phyloP scores from a whole-genome alignment of 2,888 invertebrate genomes.

The Caenorhabditis angaria region DNA sequence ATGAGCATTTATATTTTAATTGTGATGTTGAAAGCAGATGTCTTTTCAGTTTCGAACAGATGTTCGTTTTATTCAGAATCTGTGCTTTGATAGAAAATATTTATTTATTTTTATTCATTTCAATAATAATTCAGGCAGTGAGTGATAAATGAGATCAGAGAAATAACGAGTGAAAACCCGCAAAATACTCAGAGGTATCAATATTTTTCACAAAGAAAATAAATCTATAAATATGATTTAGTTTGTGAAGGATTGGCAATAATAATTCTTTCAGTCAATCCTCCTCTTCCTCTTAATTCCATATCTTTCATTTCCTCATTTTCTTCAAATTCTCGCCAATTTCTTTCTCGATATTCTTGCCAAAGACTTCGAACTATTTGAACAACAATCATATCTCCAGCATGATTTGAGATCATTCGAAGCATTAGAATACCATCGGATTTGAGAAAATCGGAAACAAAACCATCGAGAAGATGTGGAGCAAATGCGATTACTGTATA shows the following conservation, averaged over 20 bases:
- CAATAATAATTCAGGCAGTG: too few species aligned
- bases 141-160: too few species aligned
- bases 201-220: neutral
- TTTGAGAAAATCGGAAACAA: constrained; percentile 65
- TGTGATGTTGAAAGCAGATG: too few species aligned
- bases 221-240: constrained; percentile 23
- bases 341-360: constrained; percentile 56
- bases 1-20: too few species aligned
- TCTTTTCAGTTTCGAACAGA: too few species aligned
- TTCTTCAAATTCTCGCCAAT: constrained; percentile 68
- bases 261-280: constrained; percentile 23
- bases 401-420: constrained; percentile 70
- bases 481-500: constrained; percentile 62
- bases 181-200: too few species aligned
- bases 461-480: constrained; percentile 62
- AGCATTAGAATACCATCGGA: constrained; percentile 71
- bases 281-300: constrained; percentile 21
- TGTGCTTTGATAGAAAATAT: too few species aligned
- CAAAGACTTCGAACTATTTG: constrained; percentile 49
- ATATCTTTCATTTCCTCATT: constrained; percentile 58
- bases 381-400: constrained; percentile 66
- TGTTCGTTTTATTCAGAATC: too few species aligned
- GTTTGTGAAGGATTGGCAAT: constrained; percentile 28
- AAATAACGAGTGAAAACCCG: too few species aligned
- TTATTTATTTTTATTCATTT: too few species aligned